Evolutionary conservation across 2,113 vertebrate genomes (phyloP), one percentile per base, ranked within the genome.

Genomic region (Proterorhinus semilunaris): DNA sequence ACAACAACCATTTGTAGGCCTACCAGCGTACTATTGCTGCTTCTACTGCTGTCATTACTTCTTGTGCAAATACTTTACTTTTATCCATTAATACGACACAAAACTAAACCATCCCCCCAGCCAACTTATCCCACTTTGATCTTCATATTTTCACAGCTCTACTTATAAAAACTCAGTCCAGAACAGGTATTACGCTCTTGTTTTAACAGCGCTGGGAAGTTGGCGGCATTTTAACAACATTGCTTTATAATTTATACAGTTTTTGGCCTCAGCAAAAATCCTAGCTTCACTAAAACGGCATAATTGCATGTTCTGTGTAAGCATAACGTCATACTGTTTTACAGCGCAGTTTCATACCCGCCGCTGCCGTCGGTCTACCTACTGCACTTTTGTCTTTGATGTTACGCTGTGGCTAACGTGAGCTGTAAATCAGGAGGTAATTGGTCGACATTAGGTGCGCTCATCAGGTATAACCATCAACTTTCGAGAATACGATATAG

Each of bases 51-150:
- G 21, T 21, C 21, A 21, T 21, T 21, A 36, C 27, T 36, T 36
- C 27, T 36, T 36, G 1, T 36, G 4, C 27, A 36, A 36, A 36
- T 36, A 36, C 27, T 36, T 36, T 36, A 36, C 27, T 36, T 36
- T 36, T 47, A 47, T 21, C 46, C 10, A 47, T 47, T 47, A 47
- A 8, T 47, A 47, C 46, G 6, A 47, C 68, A 36, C 27, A 36
- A 36, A 36, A 36, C 27, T 36, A 36, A 36, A 36, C 27, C 27
- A 36, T 36, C 27, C 48, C 57, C 16, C 43, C 81, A 76, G 53
- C 53, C n/a, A 62, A 79, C 52, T 71, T 15, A 57, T 17, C 15
- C 44, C 7, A 55, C 73, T 88, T 85, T 83, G 67, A 86, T 85
- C 65, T 63, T 59, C 68, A 49, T 72, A 80, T 74, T 86, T 71